Conservation (phyloP, 1,140 invertebrate genomes). For the Onthophagus taurus region DNA sequence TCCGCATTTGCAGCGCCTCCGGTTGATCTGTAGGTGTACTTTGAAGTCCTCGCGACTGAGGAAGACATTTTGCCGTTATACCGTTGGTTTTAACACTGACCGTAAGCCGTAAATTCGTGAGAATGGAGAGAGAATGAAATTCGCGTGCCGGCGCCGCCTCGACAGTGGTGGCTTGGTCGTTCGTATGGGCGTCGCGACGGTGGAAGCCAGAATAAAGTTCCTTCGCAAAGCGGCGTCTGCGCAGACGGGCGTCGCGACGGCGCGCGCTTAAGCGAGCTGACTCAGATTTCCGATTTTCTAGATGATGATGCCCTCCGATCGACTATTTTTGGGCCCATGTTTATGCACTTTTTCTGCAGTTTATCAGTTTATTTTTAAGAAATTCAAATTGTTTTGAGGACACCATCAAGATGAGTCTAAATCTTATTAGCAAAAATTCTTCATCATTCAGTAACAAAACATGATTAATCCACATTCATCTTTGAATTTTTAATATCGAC, state of each 20-base stretch:
- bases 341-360: slow-evolving; percentile 11
- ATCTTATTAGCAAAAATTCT: too few species aligned
- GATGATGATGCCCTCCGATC: too few species aligned
- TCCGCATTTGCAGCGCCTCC: slow-evolving; percentile 73
- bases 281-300: slow-evolving; percentile 25
- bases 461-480: too few species aligned
- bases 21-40: slow-evolving; percentile 78
- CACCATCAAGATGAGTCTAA: too few species aligned
- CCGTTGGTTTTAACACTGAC: slow-evolving; percentile 28
- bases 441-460: too few species aligned
- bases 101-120: too few species aligned
- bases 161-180: slow-evolving; percentile 37
- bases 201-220: slow-evolving; percentile 26
- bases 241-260: slow-evolving; percentile 5
- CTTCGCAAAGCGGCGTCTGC: slow-evolving; percentile 14
- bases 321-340: slow-evolving; percentile 19
- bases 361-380: too few species aligned
- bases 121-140: too few species aligned
- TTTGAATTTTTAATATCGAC: too few species aligned
- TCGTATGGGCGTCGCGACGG: slow-evolving; percentile 38
- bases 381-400: too few species aligned
- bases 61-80: slow-evolving; percentile 46
- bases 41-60: slow-evolving; percentile 72
- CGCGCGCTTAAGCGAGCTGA: slow-evolving; percentile 7
- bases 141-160: slow-evolving; percentile 35